Evolutionary conservation across 1,140 invertebrate species (phyloP).

Genomic region (Drepana arcuata): DNA sequence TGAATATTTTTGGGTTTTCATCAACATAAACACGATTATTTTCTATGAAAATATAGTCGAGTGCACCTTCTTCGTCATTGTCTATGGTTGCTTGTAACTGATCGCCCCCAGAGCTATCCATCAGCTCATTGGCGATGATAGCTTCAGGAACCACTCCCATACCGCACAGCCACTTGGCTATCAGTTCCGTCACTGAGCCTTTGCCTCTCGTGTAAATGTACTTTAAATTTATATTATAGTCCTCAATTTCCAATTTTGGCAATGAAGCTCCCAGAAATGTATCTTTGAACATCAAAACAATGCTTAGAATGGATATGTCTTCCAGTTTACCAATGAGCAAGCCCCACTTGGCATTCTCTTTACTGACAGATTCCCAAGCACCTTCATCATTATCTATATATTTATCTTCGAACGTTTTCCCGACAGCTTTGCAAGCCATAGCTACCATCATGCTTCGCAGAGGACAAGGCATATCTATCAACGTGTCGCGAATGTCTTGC

Average conservation of each 20-base stretch:
- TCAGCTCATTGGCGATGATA: conserved; percentile 47
- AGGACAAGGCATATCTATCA: conserved; percentile 80
- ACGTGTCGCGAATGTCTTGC: conserved; percentile 78
- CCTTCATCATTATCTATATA: conserved; percentile 69
- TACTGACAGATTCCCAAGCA: conserved; percentile 88
- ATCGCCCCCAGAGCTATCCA: too few relatives aligned
- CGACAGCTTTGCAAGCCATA: conserved; percentile 83
- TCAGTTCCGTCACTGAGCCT: conserved; percentile 87
- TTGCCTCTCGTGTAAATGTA: conserved; percentile 84
- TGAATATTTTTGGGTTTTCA: conserved; percentile 65
- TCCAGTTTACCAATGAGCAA: conserved; percentile 90
- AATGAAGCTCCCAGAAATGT: conserved; percentile 41
- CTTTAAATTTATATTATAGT: conserved; percentile 80
- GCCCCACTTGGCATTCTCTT: conserved; percentile 89
- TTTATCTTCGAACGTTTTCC: conserved; percentile 55
- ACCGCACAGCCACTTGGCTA: conserved; percentile 84
- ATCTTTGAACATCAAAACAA: conserved; percentile 75
- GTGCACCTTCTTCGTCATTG: conserved; percentile 24
- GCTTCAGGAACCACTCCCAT: conserved; percentile 78
- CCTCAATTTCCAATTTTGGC: conserved; percentile 74
- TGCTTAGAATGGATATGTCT: conserved; percentile 86
- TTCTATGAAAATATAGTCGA: conserved; percentile 37
- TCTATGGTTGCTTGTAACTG: conserved; percentile 16
- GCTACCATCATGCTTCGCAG: conserved; percentile 82
- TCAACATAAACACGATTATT: conserved; percentile 41